A percentile compares a stretch with the other conserved stretches of the same genome.
phyloP scores from a whole-genome alignment of 2,797 vertebrate genomes.

The Pitangus sulphuratus region DNA sequence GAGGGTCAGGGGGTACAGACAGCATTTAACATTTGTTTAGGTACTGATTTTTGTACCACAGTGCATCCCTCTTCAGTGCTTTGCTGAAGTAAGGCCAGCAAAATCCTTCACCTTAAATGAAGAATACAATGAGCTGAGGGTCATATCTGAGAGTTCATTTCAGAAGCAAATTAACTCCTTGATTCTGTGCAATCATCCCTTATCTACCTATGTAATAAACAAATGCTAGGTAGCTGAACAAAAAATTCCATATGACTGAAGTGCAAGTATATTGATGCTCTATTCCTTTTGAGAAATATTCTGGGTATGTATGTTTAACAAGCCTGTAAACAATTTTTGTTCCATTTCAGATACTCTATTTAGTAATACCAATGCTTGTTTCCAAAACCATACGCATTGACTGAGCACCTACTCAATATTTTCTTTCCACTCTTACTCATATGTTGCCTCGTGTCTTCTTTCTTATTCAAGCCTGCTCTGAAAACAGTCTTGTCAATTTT shows the following conservation, averaged over 20 bases:
- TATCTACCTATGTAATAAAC: constrained; percentile 5
- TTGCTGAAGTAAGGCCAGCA: not conserved
- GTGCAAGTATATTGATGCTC: not conserved
- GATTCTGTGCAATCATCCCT: not conserved
- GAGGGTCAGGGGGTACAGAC: fast-evolving
- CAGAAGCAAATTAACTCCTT: not conserved
- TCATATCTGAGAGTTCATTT: not conserved
- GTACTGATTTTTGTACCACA: not conserved
- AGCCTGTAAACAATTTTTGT: not conserved
- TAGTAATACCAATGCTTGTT: not conserved
- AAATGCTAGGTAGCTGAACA: not conserved
- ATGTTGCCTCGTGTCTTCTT: not conserved
- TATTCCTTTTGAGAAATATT: not conserved
- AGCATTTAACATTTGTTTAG: not conserved
- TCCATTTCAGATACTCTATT: not conserved
- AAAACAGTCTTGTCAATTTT: not conserved
- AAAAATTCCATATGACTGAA: not conserved
- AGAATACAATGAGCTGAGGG: not conserved
- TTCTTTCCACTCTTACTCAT: not conserved
- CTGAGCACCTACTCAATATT: not conserved
- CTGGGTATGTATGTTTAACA: not conserved
- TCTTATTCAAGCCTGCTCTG: not conserved
- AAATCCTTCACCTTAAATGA: not conserved
- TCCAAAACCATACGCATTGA: not conserved
- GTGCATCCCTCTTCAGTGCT: not conserved